phyloP scores from a whole-genome alignment of 1,140 invertebrate species.

The Leptestheria dahalacensis region DNA sequence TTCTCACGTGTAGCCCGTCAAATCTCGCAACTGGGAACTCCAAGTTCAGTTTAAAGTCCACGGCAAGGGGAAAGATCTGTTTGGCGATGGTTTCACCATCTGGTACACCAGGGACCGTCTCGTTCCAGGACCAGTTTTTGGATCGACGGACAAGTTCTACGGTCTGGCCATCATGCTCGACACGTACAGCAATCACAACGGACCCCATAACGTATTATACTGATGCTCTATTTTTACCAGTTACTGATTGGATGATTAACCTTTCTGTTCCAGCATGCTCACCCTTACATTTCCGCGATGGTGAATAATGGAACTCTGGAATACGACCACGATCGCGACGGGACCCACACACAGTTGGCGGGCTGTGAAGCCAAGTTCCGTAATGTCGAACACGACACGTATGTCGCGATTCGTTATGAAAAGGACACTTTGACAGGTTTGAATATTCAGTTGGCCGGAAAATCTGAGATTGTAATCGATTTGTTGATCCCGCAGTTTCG shows the following conservation, averaged over 20 bases:
- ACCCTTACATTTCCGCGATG: slow-evolving; percentile 98
- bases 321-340: slow-evolving; percentile 97
- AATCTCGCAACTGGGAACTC: slow-evolving; percentile 84
- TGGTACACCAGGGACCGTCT: slow-evolving; percentile 93
- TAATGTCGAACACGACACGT: slow-evolving; percentile 82
- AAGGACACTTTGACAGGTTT: slow-evolving; percentile 68
- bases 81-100: slow-evolving; percentile 92
- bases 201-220: slow-evolving; percentile 75
- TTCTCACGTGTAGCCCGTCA: slow-evolving; percentile 50
- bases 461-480: slow-evolving; percentile 16
- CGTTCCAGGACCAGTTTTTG: slow-evolving; percentile 78
- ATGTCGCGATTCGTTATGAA: slow-evolving; percentile 79
- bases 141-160: slow-evolving; percentile 79
- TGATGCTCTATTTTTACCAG: slow-evolving; percentile 7
- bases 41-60: slow-evolving; percentile 94
- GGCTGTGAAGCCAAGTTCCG: slow-evolving; percentile 89
- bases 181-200: slow-evolving; percentile 99
- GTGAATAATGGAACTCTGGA: slow-evolving; percentile 87
- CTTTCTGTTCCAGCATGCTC: slow-evolving; percentile 59
- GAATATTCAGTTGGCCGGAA: slow-evolving; percentile 17
- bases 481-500: slow-evolving; percentile 44
- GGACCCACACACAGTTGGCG: slow-evolving; percentile 89
- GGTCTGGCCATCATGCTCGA: slow-evolving; percentile 90
- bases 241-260: slow-evolving; percentile 1
- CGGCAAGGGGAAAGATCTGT: slow-evolving; percentile 85